Conservation (phyloP, 2,113 vertebrate species). For the Centropus unirufus region DNA sequence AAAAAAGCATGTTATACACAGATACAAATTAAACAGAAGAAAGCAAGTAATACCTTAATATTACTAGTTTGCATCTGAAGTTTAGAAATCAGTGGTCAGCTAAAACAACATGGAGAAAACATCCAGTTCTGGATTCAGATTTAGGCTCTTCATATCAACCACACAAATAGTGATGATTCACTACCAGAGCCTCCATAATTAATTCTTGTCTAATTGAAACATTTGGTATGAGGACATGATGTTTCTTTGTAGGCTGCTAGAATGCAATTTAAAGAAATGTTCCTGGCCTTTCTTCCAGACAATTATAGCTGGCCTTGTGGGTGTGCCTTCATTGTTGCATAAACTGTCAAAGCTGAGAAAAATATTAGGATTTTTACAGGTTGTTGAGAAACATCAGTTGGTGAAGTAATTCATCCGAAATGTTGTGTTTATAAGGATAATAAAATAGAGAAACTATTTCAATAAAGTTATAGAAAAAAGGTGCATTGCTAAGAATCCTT, state of each 20-base stretch:
- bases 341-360: background rate
- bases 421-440: background rate
- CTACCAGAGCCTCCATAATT: slow-evolving; percentile 16
- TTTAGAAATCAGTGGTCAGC: background rate
- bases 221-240: background rate
- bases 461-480: background rate
- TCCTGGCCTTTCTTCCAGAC: background rate
- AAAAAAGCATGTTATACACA: background rate
- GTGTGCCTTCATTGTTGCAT: background rate
- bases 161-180: background rate
- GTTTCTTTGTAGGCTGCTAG: background rate
- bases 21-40: background rate
- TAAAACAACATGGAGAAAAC: background rate
- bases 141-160: background rate
- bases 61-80: background rate
- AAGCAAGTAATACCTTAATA: background rate
- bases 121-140: background rate
- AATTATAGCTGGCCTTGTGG: background rate
- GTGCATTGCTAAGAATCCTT: background rate
- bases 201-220: background rate
- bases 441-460: background rate
- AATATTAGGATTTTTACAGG: background rate
- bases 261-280: background rate
- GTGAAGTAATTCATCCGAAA: background rate
- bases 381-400: background rate